phyloP scores from a whole-genome alignment of 2,888 invertebrate species.

The Phaedon cochleariae region DNA sequence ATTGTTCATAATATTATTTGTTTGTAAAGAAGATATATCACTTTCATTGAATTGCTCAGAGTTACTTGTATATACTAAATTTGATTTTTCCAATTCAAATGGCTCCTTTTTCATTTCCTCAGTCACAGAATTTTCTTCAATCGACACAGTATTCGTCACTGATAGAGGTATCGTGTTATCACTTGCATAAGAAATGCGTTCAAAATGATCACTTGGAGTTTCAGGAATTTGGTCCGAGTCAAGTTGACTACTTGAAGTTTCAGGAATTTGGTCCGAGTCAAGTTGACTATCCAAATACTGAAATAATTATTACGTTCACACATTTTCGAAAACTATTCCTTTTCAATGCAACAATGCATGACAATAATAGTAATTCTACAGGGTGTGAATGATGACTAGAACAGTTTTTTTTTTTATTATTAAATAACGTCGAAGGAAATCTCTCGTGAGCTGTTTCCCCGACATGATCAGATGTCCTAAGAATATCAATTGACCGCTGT shows the following conservation, averaged over 20 bases:
- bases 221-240: background rate
- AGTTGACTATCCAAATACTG: background rate
- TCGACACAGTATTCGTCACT: background rate
- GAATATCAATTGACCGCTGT: no score
- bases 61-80: background rate
- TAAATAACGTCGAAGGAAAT: no score
- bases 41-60: background rate
- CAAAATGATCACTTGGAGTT: background rate
- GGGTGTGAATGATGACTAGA: no score
- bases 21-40: conserved; percentile 18
- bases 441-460: no score
- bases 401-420: no score
- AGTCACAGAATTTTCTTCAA: background rate
- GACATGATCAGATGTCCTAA: no score
- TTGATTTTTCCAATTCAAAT: background rate
- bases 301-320: background rate
- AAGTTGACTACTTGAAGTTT: no score
- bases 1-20: conserved; percentile 28
- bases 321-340: background rate
- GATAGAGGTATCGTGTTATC: background rate
- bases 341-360: no score
- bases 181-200: background rate
- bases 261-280: no score
- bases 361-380: no score
- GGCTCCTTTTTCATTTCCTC: background rate